Conservation (phyloP, 2,113 vertebrate species). For the Pelecanus crispus region DNA sequence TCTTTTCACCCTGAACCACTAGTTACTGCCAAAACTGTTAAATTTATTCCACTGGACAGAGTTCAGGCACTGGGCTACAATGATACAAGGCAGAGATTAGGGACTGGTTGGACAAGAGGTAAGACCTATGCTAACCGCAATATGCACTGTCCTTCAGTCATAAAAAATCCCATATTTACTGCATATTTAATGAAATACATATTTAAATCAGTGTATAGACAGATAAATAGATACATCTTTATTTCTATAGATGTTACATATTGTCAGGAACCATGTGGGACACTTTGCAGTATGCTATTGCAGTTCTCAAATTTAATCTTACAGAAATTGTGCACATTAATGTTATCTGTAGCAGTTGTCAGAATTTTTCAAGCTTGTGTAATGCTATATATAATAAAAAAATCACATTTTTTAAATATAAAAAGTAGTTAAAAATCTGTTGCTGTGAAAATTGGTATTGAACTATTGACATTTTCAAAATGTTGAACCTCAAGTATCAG, state of each 20-base stretch:
- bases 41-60: background rate
- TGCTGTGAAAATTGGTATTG: background rate
- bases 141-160: background rate
- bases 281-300: background rate
- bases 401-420: accelerated
- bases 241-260: background rate
- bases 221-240: background rate
- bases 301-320: background rate
- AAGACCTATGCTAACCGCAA: background rate
- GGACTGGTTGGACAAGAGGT: background rate
- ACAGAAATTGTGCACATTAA: background rate
- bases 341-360: background rate
- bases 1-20: background rate
- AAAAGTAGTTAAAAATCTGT: background rate
- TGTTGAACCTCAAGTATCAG: background rate
- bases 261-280: background rate
- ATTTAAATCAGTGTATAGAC: background rate
- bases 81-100: background rate
- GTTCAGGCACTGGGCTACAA: background rate
- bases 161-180: background rate
- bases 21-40: background rate
- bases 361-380: background rate
- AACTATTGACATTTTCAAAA: background rate
- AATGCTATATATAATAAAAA: background rate
- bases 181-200: background rate